Percentiles rank a stretch among this genome's conserved stretches.
These are phyloP conservation scores for Paedocypris sp. DNA, from an alignment of 2,113 vertebrate genomes.

Conservation along the genomic window DNA sequence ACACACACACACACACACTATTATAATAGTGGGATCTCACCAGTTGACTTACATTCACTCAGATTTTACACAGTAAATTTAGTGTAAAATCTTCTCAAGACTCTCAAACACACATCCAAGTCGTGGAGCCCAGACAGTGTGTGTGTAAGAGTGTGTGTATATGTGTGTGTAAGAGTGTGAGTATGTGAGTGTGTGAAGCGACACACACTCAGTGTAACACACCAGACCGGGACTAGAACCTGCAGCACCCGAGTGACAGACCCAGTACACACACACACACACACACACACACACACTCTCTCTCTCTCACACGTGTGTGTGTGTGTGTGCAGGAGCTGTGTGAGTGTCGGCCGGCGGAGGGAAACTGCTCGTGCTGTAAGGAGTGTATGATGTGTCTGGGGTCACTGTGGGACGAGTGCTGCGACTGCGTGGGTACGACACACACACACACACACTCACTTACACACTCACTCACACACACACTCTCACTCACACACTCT, in stretches of 20 bases:
- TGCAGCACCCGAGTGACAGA: constrained; percentile 95
- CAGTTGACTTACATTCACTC: too few relatives aligned
- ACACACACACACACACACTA: too few relatives aligned
- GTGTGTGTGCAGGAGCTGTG: constrained; percentile 76
- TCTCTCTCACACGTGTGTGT: background rate
- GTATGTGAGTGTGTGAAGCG: too few relatives aligned
- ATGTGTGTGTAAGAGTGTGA: too few relatives aligned
- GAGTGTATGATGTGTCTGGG: constrained; percentile 97
- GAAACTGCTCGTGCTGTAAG: constrained; percentile 96
- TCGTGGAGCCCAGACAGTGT: too few relatives aligned
- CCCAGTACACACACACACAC: constrained; percentile 68
- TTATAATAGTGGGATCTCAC: too few relatives aligned
- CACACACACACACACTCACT: background rate
- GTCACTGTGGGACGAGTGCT: constrained; percentile 95
- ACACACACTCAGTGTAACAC: too few relatives aligned
- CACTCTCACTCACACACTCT: background rate
- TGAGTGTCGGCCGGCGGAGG: constrained; percentile 88
- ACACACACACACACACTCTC: background rate
- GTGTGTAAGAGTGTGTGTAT: too few relatives aligned
- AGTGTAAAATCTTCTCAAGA: too few relatives aligned
- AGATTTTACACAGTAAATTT: too few relatives aligned
- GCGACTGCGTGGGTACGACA: constrained; percentile 92
- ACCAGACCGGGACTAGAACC: too few relatives aligned
- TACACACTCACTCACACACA: background rate
- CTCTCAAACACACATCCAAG: too few relatives aligned